These are phyloP conservation scores for Drosophila longiperda DNA, from an alignment of 2,888 invertebrate genomes.

Conservation along the genomic window DNA sequence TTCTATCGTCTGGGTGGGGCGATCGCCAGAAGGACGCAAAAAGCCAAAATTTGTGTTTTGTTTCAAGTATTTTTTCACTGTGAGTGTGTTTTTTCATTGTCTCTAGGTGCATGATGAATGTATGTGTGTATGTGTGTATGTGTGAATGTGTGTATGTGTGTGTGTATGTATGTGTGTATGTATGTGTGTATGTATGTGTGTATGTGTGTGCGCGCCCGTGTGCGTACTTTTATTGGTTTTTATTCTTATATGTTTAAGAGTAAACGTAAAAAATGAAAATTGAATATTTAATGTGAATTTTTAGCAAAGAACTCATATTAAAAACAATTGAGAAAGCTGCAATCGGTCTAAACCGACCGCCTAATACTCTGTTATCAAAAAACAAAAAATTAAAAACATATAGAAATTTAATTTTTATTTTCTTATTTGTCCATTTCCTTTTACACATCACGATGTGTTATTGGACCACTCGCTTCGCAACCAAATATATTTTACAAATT, in stretches of 20 bases:
- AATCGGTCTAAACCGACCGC: background rate
- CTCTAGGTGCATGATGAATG: slow-evolving; percentile 6
- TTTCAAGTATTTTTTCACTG: slow-evolving; percentile 36
- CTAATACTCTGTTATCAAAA: background rate
- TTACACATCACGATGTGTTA: background rate
- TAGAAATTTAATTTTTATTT: background rate
- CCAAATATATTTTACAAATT: background rate
- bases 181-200: background rate
- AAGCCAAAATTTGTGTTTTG: slow-evolving; percentile 58
- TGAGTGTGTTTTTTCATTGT: slow-evolving; percentile 6
- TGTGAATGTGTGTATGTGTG: background rate
- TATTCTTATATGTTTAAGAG: slow-evolving; percentile 39
- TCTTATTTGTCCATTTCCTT: background rate
- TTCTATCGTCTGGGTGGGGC: slow-evolving; percentile 1
- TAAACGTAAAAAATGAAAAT: slow-evolving; percentile 56
- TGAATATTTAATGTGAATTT: slow-evolving; percentile 66
- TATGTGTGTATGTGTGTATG: background rate
- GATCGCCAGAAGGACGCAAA: slow-evolving; percentile 50
- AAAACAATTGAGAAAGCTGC: slow-evolving; percentile 8
- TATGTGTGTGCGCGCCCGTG: background rate
- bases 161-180: background rate
- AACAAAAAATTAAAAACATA: background rate
- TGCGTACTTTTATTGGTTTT: slow-evolving; percentile 40
- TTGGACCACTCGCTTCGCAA: background rate
- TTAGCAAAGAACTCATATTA: slow-evolving; percentile 27